These are phyloP conservation scores for Aradophagus sp. DNA, from an alignment of 1,140 invertebrate genomes.

Conservation along the genomic window DNA sequence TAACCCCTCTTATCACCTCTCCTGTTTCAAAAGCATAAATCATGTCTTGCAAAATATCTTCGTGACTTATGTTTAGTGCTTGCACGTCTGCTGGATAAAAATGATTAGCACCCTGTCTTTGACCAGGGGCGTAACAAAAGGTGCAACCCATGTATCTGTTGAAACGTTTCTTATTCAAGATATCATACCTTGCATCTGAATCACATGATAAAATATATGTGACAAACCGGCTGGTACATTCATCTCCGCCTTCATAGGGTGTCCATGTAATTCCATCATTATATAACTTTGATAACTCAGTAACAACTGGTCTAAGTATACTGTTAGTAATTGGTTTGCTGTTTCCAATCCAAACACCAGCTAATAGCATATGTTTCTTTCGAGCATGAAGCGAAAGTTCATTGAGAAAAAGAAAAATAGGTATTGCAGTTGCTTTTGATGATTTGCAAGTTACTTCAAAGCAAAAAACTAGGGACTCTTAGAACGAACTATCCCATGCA, in stretches of 20 bases:
- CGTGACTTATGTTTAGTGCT: neutral
- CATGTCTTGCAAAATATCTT: neutral
- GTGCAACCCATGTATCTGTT: conserved; percentile 3
- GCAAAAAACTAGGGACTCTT: neutral
- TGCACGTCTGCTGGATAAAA: neutral
- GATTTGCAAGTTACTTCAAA: conserved; percentile 9
- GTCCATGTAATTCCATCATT: conserved; percentile 10
- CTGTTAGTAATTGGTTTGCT: neutral
- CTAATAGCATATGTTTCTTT: conserved; percentile 6
- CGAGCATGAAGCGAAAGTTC: conserved; percentile 3
- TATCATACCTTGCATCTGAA: neutral
- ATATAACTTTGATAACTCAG: neutral
- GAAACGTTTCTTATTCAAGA: conserved; percentile 6
- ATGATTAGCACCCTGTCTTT: conserved; percentile 9
- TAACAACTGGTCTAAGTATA: conserved; percentile 1
- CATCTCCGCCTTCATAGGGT: neutral
- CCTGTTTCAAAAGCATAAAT: neutral
- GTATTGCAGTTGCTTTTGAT: neutral
- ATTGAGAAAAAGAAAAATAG: conserved; percentile 1
- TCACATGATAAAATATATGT: neutral
- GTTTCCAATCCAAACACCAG: conserved; percentile 7
- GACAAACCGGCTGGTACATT: neutral
- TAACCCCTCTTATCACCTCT: neutral
- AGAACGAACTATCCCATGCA: too few relatives aligned
- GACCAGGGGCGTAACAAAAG: conserved; percentile 11